Evolutionary conservation across 2,113 vertebrate genomes (phyloP), one percentile per base, ranked within the genome.

Genomic region (Calidris pygmaea): DNA sequence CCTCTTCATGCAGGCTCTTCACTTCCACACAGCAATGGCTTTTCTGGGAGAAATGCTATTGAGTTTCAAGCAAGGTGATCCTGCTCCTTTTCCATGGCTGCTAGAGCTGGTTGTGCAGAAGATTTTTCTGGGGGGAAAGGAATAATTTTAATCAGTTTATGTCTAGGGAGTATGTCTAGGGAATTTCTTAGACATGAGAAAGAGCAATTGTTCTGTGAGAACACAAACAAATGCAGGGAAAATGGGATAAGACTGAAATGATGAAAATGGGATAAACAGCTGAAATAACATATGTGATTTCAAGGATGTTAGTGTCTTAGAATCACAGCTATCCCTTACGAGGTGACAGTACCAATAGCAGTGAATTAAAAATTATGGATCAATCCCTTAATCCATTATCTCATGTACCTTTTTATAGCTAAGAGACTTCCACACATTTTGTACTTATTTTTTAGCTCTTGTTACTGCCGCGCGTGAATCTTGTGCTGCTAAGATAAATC

Each of bases 401-500:
- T 87, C 29, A 9, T 13, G 10, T 12, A 58, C 26, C 34, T 87
- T 72, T 70, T 50, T 32, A 32, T 16, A 59, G 13, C 58, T 65
- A 15, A 79, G 63, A 79, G 17, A 37, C 34, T 82, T 72, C 82
- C 45, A 14, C 4, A 1, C 47, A 6, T 52, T 62, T 76, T 70
- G 55, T 27, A 39, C 74, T 82, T 71, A 11, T 71, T 70, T 87
- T 96, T 70, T 68, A 98, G 96, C 88, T 35, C 98, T 98, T 45
- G 86, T 98, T 24, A 35, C 78, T 19, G 98, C 98, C 41, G 98
- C 98, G 16, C 90, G 79, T 13, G 96, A 93, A 34, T 89, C 91
- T 1, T 94, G 97, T 56, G 85, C 94, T 7, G 72, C 75, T 45
- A 97, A 98, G 95, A 94, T 98, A 20, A 96, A 89, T n/a, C 82